A percentile compares a stretch with the other conserved stretches of the same genome.
Conservation (phyloP, 2,797 vertebrate genomes). For the Margarornis squamiger region DNA sequence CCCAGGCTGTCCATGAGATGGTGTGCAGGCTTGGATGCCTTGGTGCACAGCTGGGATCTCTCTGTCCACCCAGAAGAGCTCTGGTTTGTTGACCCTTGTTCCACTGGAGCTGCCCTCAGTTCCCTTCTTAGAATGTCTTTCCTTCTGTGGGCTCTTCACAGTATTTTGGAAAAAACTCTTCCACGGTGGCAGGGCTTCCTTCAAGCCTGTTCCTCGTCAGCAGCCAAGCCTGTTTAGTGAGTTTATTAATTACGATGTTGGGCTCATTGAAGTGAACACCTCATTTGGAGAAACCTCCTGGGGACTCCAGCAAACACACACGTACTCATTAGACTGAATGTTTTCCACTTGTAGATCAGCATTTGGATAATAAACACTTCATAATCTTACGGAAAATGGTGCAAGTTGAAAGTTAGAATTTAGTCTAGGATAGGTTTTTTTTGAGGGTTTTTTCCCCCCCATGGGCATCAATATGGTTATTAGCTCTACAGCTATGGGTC, state of each 20-base stretch:
- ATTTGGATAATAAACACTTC: conserved; percentile 52
- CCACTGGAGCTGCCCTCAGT: neutral
- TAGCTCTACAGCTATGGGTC: neutral
- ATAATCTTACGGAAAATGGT: neutral
- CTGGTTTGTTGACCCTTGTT: neutral
- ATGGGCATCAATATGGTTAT: neutral
- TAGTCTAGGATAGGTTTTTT: neutral
- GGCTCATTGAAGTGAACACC: conserved; percentile 63
- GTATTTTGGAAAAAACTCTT: neutral
- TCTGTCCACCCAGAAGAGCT: neutral
- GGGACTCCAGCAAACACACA: conserved; percentile 24
- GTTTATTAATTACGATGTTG: conserved; percentile 63
- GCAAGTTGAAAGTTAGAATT: neutral
- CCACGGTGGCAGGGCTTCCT: neutral
- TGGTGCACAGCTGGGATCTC: neutral
- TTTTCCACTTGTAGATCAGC: conserved; percentile 48
- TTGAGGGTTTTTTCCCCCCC: neutral
- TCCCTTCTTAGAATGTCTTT: neutral
- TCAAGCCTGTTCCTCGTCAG: conserved; percentile 14
- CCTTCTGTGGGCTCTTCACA: neutral
- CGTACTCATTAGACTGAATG: conserved; percentile 54
- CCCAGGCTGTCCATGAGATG: neutral
- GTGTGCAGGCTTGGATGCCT: neutral
- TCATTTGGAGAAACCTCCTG: conserved; percentile 51
- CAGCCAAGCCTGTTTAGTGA: conserved; percentile 35